phyloP scores from a whole-genome alignment of 2,797 vertebrate species.

The Bryconaethiops microstoma region DNA sequence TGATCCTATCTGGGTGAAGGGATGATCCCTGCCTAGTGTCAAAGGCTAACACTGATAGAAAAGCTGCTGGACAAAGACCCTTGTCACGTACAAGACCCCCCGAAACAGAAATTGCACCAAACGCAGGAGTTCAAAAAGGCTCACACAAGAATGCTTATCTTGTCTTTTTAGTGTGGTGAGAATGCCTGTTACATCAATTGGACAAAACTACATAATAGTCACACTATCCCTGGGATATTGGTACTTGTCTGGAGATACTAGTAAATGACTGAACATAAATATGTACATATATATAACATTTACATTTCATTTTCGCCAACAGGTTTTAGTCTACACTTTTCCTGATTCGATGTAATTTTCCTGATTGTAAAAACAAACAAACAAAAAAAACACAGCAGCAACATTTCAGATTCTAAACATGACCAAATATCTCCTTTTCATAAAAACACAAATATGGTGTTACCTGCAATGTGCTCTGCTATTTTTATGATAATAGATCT shows the following conservation, averaged over 20 bases:
- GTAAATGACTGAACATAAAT: background rate
- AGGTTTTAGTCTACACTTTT: background rate
- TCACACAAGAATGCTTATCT: background rate
- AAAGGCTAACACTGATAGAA: conserved; percentile 38
- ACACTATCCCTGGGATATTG: background rate
- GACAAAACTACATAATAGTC: background rate
- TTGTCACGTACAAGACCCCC: conserved; percentile 12
- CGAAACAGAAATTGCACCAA: conserved; percentile 13
- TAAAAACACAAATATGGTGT: too few species aligned
- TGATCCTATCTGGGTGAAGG: conserved; percentile 41
- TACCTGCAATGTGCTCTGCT: too few species aligned
- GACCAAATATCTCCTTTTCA: too few species aligned
- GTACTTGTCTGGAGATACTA: background rate
- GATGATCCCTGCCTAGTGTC: conserved; percentile 37
- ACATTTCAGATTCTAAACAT: too few species aligned
- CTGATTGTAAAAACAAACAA: too few species aligned
- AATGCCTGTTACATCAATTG: background rate
- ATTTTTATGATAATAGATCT: background rate
- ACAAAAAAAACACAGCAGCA: too few species aligned
- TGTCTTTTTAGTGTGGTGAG: background rate
- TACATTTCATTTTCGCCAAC: background rate
- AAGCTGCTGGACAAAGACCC: conserved; percentile 11
- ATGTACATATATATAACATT: background rate
- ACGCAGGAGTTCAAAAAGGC: conserved; percentile 15
- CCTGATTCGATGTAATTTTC: too few species aligned